Base-by-base conservation (phyloP, 2,888 invertebrate species). In the Acronicta alni region DNA sequence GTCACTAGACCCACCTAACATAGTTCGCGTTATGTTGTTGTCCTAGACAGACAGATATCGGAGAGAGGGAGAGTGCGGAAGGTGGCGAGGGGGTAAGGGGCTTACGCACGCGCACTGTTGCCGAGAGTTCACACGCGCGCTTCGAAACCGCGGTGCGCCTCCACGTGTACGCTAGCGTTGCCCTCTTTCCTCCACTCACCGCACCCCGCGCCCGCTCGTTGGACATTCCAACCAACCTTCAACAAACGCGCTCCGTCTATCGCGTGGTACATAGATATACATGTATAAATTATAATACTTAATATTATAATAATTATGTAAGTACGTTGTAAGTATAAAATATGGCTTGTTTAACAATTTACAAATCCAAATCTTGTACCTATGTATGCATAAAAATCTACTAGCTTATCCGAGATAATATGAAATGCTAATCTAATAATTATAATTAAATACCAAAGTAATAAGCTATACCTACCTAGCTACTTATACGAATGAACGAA, bases 81-180 rank as follows among this genome's bases (percentile, higher is more conserved):
- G 81, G 84, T 80, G 80, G 82, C 81, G 83, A 80, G 83, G 69
- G 73, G 71, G 65, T 41, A 59, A 59, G 56, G 67, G 71, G 51
- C 80, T 84, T 89, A 92, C 93, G 92, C 93, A 91, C 85, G 92
- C 92, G 93, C 91, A 86, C 84, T 90, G 88, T 71, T 82, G 84
- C 80, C 78, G 83, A 86, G 90, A 92, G 92, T 92, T 91, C 91
- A 92, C 92, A 93, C 93, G 90, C 87, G 89, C 88, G 78, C 68
- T 72, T 60, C 87, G 91, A 94, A 92, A 91, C 94, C 94, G 86
- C 89, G 88, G 95, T 95, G 86, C 85, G 95, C 95, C 95, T 95
- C 95, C 91, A 91, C 94, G 95, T 94, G 92, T 85, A 83, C 75
- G 81, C 75, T 73, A 72, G 63, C 72, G 76, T 71, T 81, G 74